These are phyloP conservation scores for Circaetus gallicus DNA, from an alignment of 2,113 vertebrate species.

Conservation along the genomic window DNA sequence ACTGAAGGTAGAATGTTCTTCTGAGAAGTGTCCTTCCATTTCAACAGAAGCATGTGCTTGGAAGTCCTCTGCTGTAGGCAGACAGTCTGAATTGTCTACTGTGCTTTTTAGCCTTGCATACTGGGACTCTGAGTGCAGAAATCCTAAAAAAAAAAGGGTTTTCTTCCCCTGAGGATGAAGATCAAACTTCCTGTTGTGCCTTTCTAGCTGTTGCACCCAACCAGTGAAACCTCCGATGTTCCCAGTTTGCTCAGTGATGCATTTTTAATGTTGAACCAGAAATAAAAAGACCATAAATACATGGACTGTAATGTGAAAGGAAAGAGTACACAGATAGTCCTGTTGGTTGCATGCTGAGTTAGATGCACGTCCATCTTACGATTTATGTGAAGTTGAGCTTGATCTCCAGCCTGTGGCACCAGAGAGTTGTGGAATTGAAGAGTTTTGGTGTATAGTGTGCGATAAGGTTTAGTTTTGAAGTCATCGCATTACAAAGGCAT, in stretches of 20 bases:
- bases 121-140: background rate
- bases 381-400: background rate
- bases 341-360: background rate
- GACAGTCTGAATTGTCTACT: background rate
- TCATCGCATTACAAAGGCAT: background rate
- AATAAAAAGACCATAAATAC: background rate
- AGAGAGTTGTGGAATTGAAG: background rate
- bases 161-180: background rate
- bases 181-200: background rate
- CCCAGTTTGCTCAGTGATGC: background rate
- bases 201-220: background rate
- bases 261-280: background rate
- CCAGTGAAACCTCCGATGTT: background rate
- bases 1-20: background rate
- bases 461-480: background rate
- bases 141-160: background rate
- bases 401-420: background rate
- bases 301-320: background rate
- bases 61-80: background rate
- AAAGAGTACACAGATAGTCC: fast-evolving
- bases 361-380: background rate
- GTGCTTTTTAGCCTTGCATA: background rate
- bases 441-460: background rate
- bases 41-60: fast-evolving
- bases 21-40: background rate